Conservation (phyloP, 2,888 invertebrate species). For the Phengaris arion region DNA sequence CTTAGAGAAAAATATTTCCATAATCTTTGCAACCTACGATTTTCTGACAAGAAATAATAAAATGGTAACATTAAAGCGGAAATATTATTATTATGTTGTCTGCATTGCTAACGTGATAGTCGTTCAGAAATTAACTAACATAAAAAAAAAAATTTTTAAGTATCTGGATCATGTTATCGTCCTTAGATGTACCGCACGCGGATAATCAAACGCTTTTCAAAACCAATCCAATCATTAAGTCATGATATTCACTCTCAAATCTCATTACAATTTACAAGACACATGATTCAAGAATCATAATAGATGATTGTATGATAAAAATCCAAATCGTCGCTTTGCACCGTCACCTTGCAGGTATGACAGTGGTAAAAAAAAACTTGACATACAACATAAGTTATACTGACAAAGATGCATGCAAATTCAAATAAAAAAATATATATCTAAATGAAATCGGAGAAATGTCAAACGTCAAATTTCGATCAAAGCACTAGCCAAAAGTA, state of each 20-base stretch:
- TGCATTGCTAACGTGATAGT: constrained; percentile 32
- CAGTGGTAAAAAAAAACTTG: no score
- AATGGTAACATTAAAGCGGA: constrained; percentile 48
- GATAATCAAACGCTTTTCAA: not conserved
- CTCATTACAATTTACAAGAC: no score
- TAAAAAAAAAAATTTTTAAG: not conserved
- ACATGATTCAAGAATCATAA: no score
- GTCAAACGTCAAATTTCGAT: not conserved
- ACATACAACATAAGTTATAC: no score
- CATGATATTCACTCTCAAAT: no score
- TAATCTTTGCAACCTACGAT: not conserved
- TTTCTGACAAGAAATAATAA: not conserved
- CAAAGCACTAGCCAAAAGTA: not conserved
- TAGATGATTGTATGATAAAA: no score
- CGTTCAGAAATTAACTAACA: constrained; percentile 39
- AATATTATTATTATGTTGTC: constrained; percentile 44
- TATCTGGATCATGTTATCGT: not conserved
- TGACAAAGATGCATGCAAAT: no score
- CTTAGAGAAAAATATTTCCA: not conserved
- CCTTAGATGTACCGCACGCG: not conserved
- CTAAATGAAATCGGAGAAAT: not conserved
- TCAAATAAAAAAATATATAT: not conserved
- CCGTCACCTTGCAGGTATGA: no score
- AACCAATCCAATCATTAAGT: no score
- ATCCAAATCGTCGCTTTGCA: no score